These are phyloP conservation scores for Crotalus helleri DNA, from an alignment of 2,113 vertebrate species.

Conservation along the genomic window DNA sequence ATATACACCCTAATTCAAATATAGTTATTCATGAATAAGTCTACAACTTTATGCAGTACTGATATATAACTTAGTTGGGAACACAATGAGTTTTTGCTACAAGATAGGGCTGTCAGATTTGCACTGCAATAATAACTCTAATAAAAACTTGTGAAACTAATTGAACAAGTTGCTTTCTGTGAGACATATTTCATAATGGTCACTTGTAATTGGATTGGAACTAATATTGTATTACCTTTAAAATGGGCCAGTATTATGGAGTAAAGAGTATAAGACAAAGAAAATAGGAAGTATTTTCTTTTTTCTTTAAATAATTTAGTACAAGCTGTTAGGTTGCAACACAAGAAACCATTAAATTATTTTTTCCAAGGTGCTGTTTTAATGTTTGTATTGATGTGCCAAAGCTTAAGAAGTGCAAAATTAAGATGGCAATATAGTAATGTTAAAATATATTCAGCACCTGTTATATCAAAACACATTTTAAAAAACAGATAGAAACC, in stretches of 20 bases:
- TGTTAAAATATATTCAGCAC: conserved; percentile 38
- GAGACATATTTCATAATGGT: neutral
- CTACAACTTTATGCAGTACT: neutral
- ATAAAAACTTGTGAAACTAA: neutral
- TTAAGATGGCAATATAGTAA: conserved; percentile 41
- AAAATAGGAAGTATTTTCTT: neutral
- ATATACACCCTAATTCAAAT: neutral
- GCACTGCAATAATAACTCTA: neutral
- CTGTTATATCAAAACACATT: conserved; percentile 22
- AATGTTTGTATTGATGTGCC: neutral
- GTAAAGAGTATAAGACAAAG: neutral
- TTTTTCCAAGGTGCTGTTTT: conserved; percentile 26
- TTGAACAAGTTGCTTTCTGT: neutral
- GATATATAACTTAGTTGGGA: neutral
- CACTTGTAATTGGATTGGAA: neutral
- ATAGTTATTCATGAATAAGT: neutral
- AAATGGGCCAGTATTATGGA: neutral
- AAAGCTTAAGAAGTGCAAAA: conserved; percentile 31
- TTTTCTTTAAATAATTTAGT: neutral
- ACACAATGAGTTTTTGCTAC: neutral
- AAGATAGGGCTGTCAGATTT: neutral
- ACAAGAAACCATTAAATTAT: neutral
- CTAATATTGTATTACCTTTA: neutral
- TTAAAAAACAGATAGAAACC: conserved; percentile 4
- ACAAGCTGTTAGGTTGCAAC: neutral